Conservation (phyloP, 2,888 invertebrate species). For the Pandemis cinnamomeana region DNA sequence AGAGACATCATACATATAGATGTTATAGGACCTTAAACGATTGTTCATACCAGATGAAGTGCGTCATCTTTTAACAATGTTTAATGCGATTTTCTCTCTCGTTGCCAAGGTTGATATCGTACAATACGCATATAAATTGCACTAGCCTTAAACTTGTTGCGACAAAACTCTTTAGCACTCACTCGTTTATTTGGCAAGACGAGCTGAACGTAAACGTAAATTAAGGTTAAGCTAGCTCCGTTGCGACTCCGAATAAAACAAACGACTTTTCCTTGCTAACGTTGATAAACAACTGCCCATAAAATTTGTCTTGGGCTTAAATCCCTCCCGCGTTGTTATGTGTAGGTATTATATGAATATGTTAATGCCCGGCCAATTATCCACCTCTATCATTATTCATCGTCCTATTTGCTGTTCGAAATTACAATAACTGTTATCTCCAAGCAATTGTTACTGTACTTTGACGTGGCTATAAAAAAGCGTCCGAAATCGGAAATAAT, state of each 20-base stretch:
- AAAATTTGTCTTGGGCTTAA: slow-evolving; percentile 26
- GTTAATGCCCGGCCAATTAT: not conserved
- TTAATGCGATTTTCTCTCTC: not conserved
- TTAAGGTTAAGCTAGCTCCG: slow-evolving; percentile 29
- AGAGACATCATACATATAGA: no score
- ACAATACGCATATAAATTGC: not conserved
- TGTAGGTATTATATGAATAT: slow-evolving; percentile 4
- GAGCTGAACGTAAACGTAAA: slow-evolving; percentile 22
- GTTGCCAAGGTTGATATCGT: no score
- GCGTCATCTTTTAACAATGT: not conserved
- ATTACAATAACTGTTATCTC: slow-evolving; percentile 25
- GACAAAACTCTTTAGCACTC: slow-evolving; percentile 5
- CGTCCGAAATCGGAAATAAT: slow-evolving; percentile 36
- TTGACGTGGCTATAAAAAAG: slow-evolving; percentile 15
- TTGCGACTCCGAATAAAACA: slow-evolving; percentile 30
- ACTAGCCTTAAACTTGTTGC: slow-evolving; percentile 3
- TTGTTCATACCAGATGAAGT: not conserved
- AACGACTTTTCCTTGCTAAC: slow-evolving; percentile 25
- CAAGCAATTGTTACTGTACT: slow-evolving; percentile 34
- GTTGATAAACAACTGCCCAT: slow-evolving; percentile 16
- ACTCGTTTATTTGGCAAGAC: slow-evolving; percentile 19
- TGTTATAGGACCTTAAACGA: no score
- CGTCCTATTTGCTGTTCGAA: slow-evolving; percentile 8
- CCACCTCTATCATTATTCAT: slow-evolving; percentile 4
- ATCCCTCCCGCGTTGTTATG: slow-evolving; percentile 3